Conservation (phyloP, 37 sponge, comb jelly and placozoan genomes). For the Spongilla lacustris region DNA sequence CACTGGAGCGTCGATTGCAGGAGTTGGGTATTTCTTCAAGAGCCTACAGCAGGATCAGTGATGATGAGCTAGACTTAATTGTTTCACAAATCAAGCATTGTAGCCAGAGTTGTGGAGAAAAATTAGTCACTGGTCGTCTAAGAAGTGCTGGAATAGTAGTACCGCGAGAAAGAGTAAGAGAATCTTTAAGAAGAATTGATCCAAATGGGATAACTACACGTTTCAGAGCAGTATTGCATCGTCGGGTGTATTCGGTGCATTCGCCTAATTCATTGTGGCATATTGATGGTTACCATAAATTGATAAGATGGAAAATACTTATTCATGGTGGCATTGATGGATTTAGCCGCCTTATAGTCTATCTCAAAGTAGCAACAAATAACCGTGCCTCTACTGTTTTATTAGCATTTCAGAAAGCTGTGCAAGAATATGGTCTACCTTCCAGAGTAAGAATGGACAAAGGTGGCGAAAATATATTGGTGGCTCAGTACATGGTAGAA, state of each 20-base stretch:
- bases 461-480: constrained; percentile 71
- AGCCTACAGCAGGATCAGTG: no score
- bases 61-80: no score
- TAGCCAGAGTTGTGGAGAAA: constrained; percentile 32
- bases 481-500: constrained; percentile 64
- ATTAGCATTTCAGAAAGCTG: constrained; percentile 46
- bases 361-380: constrained; percentile 52
- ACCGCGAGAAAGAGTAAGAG: constrained; percentile 47
- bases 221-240: constrained; percentile 33
- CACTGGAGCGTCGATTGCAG: constrained; percentile 39
- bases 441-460: constrained; percentile 61
- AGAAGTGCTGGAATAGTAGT: constrained; percentile 32
- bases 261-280: constrained; percentile 79
- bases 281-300: constrained; percentile 71
- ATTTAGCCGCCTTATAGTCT: constrained; percentile 58
- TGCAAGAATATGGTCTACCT: constrained; percentile 61
- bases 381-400: constrained; percentile 67
- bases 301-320: constrained; percentile 67
- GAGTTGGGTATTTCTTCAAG: neutral
- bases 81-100: no score
- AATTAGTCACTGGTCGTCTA: constrained; percentile 39
- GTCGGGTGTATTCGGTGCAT: constrained; percentile 43
- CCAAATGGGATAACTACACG: constrained; percentile 25
- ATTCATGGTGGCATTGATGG: constrained; percentile 77
- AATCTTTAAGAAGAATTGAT: constrained; percentile 43